Conservation (phyloP, 2,888 invertebrate species). For the Dicyrtomina minuta region DNA sequence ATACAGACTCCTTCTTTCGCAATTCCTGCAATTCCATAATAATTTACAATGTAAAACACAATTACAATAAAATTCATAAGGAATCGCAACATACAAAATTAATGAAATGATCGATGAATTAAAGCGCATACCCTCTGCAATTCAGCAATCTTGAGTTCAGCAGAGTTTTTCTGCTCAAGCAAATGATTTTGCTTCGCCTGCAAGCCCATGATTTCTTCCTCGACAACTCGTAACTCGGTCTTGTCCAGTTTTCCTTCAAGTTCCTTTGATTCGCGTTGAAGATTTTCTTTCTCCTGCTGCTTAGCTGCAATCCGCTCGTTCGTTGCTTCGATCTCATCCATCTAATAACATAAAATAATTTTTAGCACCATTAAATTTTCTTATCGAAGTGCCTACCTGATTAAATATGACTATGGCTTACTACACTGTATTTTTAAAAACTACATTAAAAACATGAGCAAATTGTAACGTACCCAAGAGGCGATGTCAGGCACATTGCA, state of each 20-base stretch:
- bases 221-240: background rate
- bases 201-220: background rate
- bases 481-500: conserved; percentile 20
- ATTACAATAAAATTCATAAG: too few relatives aligned
- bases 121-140: background rate
- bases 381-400: background rate
- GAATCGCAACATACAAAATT: too few relatives aligned
- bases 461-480: conserved; percentile 20
- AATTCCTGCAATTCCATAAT: conserved; percentile 2
- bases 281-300: background rate
- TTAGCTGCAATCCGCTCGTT: conserved; percentile 14
- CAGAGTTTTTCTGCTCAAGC: background rate
- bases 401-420: background rate
- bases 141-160: background rate
- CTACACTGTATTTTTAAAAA: background rate
- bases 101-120: too few relatives aligned
- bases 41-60: too few relatives aligned
- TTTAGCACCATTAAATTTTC: too few relatives aligned
- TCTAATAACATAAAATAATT: conserved; percentile 3
- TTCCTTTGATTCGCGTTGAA: background rate
- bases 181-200: background rate
- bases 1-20: conserved; percentile 9
- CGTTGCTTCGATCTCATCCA: conserved; percentile 25
- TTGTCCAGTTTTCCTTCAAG: background rate
- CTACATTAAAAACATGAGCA: background rate